phyloP scores from a whole-genome alignment of 2,888 invertebrate genomes.

The Aporophyla nigra region DNA sequence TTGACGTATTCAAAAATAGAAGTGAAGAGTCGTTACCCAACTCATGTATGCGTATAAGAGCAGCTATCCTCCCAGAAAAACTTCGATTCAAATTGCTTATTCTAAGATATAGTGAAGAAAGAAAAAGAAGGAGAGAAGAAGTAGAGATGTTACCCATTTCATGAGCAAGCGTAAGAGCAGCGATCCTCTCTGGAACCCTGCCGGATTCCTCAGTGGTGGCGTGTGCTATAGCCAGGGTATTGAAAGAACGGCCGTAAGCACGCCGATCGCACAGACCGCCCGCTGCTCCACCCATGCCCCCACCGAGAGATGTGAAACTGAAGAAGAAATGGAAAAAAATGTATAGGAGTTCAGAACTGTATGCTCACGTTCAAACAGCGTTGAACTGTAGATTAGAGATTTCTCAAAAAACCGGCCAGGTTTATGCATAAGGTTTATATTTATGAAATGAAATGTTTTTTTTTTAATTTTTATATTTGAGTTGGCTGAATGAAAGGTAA shows the following conservation, averaged over 20 bases:
- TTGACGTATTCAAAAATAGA: background rate
- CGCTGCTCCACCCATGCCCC: conserved; percentile 84
- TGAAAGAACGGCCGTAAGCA: conserved; percentile 85
- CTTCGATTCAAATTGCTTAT: too few relatives aligned
- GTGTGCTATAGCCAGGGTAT: conserved; percentile 88
- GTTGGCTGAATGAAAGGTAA: too few relatives aligned
- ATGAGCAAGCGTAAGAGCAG: conserved; percentile 85
- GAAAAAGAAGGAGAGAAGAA: background rate
- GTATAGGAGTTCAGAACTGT: too few relatives aligned
- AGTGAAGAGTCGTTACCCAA: too few relatives aligned
- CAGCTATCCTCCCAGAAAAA: background rate
- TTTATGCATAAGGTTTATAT: too few relatives aligned
- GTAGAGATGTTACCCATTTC: conserved; percentile 81
- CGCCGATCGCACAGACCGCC: conserved; percentile 89
- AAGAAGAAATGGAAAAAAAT: background rate
- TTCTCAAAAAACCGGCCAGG: too few relatives aligned
- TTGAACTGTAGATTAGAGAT: too few relatives aligned
- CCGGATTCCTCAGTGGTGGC: conserved; percentile 76
- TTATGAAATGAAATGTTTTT: too few relatives aligned
- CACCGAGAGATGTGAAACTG: conserved; percentile 88
- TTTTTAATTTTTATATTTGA: too few relatives aligned
- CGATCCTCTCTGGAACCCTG: conserved; percentile 87
- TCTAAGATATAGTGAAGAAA: background rate
- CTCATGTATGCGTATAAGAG: too few relatives aligned
- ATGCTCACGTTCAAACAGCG: too few relatives aligned